Evolutionary conservation across 2,113 vertebrate genomes (phyloP).

Genomic region (Xyrauchen texanus): DNA sequence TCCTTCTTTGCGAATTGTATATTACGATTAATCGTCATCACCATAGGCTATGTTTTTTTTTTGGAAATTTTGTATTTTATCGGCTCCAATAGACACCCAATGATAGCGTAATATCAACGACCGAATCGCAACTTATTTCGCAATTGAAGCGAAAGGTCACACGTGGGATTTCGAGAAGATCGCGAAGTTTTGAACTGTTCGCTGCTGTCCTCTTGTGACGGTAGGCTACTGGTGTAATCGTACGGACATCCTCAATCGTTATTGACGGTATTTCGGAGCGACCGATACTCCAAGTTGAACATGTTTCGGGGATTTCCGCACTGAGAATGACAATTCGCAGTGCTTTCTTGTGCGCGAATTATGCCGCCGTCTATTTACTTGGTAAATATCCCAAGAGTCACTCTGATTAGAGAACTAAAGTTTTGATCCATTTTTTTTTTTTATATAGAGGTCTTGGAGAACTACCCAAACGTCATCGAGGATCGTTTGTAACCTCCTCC

Average conservation of each 20-base stretch:
- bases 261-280: not conserved
- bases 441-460: too few relatives aligned
- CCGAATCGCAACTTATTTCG: too few relatives aligned
- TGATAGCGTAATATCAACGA: not conserved
- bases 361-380: slow-evolving; percentile 57
- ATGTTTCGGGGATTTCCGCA: slow-evolving; percentile 30
- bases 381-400: slow-evolving; percentile 50
- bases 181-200: slow-evolving; percentile 7
- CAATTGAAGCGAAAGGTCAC: not conserved
- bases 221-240: not conserved
- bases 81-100: not conserved
- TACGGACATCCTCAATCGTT: not conserved
- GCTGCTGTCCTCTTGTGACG: slow-evolving; percentile 29
- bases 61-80: not conserved
- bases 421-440: not conserved
- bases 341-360: slow-evolving; percentile 51
- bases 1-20: too few relatives aligned
- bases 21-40: too few relatives aligned
- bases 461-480: slow-evolving; percentile 49
- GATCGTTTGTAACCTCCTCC: slow-evolving; percentile 57
- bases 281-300: not conserved
- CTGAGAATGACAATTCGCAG: slow-evolving; percentile 38
- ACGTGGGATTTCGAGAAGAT: slow-evolving; percentile 21
- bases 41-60: too few relatives aligned
- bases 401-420: not conserved